Conservation (phyloP, 2,797 vertebrate species). For the Catharus ustulatus region DNA sequence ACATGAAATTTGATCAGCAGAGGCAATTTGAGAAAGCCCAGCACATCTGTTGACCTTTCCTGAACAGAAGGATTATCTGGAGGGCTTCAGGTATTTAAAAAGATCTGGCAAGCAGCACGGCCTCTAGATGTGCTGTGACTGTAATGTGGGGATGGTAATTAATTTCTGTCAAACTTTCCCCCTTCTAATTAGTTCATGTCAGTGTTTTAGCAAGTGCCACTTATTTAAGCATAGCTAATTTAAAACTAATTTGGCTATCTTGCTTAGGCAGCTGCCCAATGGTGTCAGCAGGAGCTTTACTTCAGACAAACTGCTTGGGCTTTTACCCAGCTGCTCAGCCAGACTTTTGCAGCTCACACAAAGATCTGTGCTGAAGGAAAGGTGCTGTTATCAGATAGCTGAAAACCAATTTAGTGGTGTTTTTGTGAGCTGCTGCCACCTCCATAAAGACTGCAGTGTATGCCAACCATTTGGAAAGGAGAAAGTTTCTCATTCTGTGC, state of each 20-base stretch:
- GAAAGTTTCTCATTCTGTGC: neutral
- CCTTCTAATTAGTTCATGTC: neutral
- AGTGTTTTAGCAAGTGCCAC: neutral
- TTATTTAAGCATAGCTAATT: neutral
- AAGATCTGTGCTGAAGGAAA: neutral
- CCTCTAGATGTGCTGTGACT: neutral
- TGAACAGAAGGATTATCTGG: neutral
- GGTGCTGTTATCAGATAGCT: neutral
- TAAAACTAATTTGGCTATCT: neutral
- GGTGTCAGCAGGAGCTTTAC: neutral
- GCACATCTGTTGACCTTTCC: neutral
- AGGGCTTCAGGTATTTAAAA: neutral
- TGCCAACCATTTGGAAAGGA: neutral
- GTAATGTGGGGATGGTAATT: neutral
- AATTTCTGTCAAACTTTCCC: neutral
- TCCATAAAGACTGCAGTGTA: neutral
- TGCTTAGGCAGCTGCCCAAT: neutral
- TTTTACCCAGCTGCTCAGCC: neutral
- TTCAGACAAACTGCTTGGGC: neutral
- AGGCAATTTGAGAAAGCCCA: neutral
- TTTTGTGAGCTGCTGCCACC: neutral
- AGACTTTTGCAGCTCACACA: neutral
- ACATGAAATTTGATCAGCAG: neutral
- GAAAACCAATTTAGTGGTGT: neutral
- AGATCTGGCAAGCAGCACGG: neutral